These are phyloP conservation scores for Cordilura impudica DNA, from an alignment of 2,888 invertebrate species.

Conservation along the genomic window DNA sequence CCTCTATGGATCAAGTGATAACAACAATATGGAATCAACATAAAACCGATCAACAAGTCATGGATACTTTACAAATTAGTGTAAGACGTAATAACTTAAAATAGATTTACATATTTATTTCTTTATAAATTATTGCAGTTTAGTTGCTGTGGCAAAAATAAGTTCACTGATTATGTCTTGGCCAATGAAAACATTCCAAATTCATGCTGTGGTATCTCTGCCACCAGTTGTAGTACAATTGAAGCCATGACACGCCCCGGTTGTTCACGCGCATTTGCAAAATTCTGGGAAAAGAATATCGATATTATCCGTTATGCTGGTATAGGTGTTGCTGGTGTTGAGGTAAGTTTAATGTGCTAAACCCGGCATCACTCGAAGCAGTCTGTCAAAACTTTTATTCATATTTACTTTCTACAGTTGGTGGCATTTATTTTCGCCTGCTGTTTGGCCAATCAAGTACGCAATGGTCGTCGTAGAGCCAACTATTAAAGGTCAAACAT, in stretches of 20 bases:
- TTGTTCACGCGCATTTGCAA: slow-evolving; percentile 74
- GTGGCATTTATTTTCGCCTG: slow-evolving; percentile 90
- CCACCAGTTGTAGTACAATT: slow-evolving; percentile 65
- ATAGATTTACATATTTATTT: not conserved
- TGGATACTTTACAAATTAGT: slow-evolving; percentile 71
- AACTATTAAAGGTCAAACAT: too few relatives aligned
- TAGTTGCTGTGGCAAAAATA: slow-evolving; percentile 73
- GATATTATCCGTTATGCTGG: slow-evolving; percentile 82
- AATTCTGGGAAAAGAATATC: slow-evolving; percentile 73
- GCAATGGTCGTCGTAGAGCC: slow-evolving; percentile 86
- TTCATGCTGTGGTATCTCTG: slow-evolving; percentile 73
- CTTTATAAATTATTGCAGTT: slow-evolving; percentile 62
- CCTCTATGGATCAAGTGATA: slow-evolving; percentile 79
- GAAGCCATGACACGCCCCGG: slow-evolving; percentile 67
- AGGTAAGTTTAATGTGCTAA: slow-evolving; percentile 79
- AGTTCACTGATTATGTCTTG: slow-evolving; percentile 67
- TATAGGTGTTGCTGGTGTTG: slow-evolving; percentile 84
- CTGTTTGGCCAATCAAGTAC: slow-evolving; percentile 91
- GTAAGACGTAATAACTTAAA: slow-evolving; percentile 64
- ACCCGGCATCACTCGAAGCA: not conserved
- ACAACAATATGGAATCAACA: slow-evolving; percentile 76
- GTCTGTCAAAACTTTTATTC: not conserved
- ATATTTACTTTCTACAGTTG: slow-evolving; percentile 78
- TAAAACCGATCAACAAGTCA: slow-evolving; percentile 64
- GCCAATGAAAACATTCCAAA: slow-evolving; percentile 61